phyloP scores from a whole-genome alignment of 2,888 invertebrate genomes.

The Drosophila nr. fundita region DNA sequence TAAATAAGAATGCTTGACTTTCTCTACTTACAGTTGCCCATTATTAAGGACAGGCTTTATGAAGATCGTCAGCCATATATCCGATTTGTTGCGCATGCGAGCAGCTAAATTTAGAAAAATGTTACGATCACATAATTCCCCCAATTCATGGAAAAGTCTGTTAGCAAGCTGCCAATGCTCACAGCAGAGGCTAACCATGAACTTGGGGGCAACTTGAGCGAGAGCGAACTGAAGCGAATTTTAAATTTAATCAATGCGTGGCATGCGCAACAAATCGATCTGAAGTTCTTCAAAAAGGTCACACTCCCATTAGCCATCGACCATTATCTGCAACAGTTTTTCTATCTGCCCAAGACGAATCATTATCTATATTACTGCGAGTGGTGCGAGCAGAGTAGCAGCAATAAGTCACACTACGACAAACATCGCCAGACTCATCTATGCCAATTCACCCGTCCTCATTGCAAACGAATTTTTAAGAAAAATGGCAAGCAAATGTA shows the following conservation, averaged over 20 bases:
- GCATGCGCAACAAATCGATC: constrained; percentile 46
- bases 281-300: constrained; percentile 53
- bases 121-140: constrained; percentile 17
- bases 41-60: constrained; percentile 36
- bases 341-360: constrained; percentile 60
- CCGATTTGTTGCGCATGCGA: constrained; percentile 45
- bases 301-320: constrained; percentile 21
- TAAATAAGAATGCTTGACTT: background rate
- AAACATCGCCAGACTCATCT: constrained; percentile 53
- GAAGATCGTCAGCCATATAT: constrained; percentile 53
- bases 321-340: constrained; percentile 59
- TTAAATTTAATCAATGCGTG: constrained; percentile 66
- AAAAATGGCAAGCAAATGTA: background rate
- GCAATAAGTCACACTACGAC: constrained; percentile 46
- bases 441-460: constrained; percentile 5
- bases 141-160: background rate
- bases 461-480: constrained; percentile 24
- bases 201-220: constrained; percentile 21
- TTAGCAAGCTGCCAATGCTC: constrained; percentile 30
- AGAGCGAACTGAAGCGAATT: constrained; percentile 63
- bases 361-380: constrained; percentile 64
- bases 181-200: constrained; percentile 39
- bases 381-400: constrained; percentile 57
- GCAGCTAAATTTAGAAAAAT: constrained; percentile 57
- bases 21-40: constrained; percentile 50